A percentile compares a stretch with the other conserved stretches of the same genome.
phyloP scores from a whole-genome alignment of 2,888 invertebrate genomes.

The Leptinotarsa rubiginosa region DNA sequence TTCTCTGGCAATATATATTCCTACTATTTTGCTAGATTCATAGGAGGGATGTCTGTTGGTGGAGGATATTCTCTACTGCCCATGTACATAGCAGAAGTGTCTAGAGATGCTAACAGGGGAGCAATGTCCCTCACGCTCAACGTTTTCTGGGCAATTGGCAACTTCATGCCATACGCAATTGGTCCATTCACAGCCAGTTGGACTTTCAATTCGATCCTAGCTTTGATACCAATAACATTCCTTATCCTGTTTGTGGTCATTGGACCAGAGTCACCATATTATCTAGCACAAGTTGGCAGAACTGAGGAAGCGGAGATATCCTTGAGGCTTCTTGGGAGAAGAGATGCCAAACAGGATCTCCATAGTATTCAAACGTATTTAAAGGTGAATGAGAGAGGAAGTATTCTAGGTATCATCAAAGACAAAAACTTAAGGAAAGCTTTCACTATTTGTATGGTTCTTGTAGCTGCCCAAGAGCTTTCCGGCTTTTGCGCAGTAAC shows the following conservation, averaged over 20 bases:
- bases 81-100: constrained; percentile 88
- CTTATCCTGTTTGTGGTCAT: constrained; percentile 70
- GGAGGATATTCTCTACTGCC: constrained; percentile 80
- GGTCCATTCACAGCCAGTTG: constrained; percentile 79
- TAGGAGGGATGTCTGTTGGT: constrained; percentile 75
- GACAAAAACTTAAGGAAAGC: constrained; percentile 80
- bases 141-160: constrained; percentile 77
- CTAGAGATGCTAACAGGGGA: constrained; percentile 81
- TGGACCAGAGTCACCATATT: constrained; percentile 86
- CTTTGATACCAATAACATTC: constrained; percentile 68
- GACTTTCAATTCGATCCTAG: constrained; percentile 69
- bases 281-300: constrained; percentile 71
- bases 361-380: constrained; percentile 43
- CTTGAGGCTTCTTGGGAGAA: constrained; percentile 73
- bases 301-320: constrained; percentile 73
- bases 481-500: constrained; percentile 63
- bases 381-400: constrained; percentile 50
- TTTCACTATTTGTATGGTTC: constrained; percentile 74
- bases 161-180: constrained; percentile 75
- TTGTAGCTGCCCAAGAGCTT: constrained; percentile 76
- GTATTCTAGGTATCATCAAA: constrained; percentile 71
- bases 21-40: constrained; percentile 64
- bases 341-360: constrained; percentile 73
- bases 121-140: constrained; percentile 76
- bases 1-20: constrained; percentile 48